Percentiles rank a stretch among this genome's conserved stretches.
phyloP scores from a whole-genome alignment of 2,888 invertebrate genomes.

The Caenorhabditis becei region DNA sequence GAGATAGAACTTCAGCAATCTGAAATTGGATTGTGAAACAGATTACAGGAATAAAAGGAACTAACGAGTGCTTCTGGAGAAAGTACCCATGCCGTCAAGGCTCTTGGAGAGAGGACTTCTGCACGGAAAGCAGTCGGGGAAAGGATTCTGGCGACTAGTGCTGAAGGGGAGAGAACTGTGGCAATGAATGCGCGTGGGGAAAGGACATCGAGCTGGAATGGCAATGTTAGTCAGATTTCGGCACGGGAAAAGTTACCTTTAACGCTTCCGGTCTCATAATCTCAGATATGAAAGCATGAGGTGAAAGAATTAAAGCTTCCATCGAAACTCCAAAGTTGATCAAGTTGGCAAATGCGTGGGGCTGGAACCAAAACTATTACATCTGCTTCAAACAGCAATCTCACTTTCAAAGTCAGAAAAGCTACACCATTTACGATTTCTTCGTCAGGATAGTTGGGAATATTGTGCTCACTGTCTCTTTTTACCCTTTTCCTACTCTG shows the following conservation, averaged over 20 bases:
- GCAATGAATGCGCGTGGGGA: conserved; percentile 79
- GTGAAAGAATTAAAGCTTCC: conserved; percentile 75
- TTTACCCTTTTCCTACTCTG: conserved; percentile 17
- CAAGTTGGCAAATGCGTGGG: conserved; percentile 74
- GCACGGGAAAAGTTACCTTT: conserved; percentile 29
- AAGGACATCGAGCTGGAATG: conserved; percentile 67
- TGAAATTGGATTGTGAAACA: conserved; percentile 15
- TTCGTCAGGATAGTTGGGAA: conserved; percentile 56
- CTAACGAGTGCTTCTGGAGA: conserved; percentile 76
- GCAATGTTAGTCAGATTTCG: neutral
- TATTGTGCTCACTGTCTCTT: conserved; percentile 23
- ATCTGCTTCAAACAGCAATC: neutral
- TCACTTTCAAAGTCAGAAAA: conserved; percentile 62
- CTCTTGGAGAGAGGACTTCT: conserved; percentile 76
- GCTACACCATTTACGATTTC: conserved; percentile 62
- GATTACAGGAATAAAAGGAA: neutral
- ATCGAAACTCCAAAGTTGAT: conserved; percentile 70
- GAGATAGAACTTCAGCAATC: conserved; percentile 70
- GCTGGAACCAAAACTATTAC: conserved; percentile 37
- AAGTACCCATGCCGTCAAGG: conserved; percentile 75
- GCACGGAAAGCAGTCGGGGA: conserved; percentile 76
- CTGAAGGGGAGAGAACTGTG: conserved; percentile 77
- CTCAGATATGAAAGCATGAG: conserved; percentile 74
- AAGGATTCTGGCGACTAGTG: conserved; percentile 74
- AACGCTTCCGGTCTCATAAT: conserved; percentile 72